Evolutionary conservation across 1,140 invertebrate genomes (phyloP).

Genomic region (Paraescarpia echinospica): DNA sequence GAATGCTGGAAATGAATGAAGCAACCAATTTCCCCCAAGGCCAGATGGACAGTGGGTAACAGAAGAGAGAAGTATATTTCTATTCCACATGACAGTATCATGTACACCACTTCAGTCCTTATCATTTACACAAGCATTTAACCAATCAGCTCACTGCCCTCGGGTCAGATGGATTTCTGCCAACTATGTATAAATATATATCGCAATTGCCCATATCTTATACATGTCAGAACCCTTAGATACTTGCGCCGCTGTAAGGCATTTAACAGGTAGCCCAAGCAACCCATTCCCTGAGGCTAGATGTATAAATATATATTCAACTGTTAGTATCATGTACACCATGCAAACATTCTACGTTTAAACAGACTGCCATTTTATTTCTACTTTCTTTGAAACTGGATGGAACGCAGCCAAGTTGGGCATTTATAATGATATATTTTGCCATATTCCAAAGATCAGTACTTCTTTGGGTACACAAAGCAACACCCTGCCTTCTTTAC

Average conservation of each 20-base stretch:
- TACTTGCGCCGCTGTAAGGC: background rate
- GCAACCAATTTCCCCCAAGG: background rate
- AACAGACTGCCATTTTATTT: background rate
- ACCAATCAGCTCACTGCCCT: background rate
- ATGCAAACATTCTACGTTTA: background rate
- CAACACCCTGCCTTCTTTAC: background rate
- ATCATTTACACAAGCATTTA: background rate
- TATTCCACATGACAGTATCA: background rate
- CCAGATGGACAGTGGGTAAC: background rate
- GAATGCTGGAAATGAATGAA: background rate
- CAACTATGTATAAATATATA: conserved; percentile 1
- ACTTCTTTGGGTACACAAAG: background rate
- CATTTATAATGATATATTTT: background rate
- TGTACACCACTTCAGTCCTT: background rate
- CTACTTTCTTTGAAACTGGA: background rate
- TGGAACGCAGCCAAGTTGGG: background rate
- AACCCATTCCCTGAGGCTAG: background rate
- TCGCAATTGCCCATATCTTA: background rate
- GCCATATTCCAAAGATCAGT: background rate
- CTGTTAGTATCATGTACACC: background rate
- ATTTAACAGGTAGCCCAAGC: background rate
- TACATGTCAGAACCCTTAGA: background rate
- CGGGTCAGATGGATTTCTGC: background rate
- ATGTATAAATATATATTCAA: conserved; percentile 3
- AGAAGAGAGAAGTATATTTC: background rate